Evolutionary conservation across 2,888 invertebrate genomes (phyloP).

Genomic region (Ochropacha duplaris): DNA sequence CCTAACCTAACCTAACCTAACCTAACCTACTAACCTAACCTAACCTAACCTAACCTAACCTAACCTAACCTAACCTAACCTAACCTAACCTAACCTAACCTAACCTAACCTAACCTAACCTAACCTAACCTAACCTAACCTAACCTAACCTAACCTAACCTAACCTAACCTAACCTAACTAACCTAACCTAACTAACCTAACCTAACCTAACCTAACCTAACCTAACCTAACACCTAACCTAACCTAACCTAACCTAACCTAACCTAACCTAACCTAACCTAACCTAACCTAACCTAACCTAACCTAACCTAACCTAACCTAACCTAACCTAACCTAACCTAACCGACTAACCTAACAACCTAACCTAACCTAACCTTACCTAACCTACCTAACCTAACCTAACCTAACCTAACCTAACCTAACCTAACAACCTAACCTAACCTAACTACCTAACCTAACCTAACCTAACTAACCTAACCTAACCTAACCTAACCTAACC

Average conservation of each 20-base stretch:
- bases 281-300: slow-evolving; percentile 17
- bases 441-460: slow-evolving; percentile 16
- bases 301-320: slow-evolving; percentile 14
- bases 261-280: slow-evolving; percentile 16
- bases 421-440: slow-evolving; percentile 19
- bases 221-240: slow-evolving; percentile 25
- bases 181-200: slow-evolving; percentile 10
- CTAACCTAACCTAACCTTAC: slow-evolving; percentile 16
- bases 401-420: slow-evolving; percentile 21
- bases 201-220: slow-evolving; percentile 12
- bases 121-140: slow-evolving; percentile 22
- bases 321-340: slow-evolving; percentile 15
- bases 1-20: slow-evolving; percentile 15
- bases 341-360: no score
- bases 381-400: slow-evolving; percentile 16
- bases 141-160: slow-evolving; percentile 11
- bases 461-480: slow-evolving; percentile 13
- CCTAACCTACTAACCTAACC: slow-evolving; percentile 16
- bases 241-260: slow-evolving; percentile 22
- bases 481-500: slow-evolving; percentile 21
- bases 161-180: slow-evolving; percentile 15
- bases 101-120: slow-evolving; percentile 21
- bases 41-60: slow-evolving; percentile 16
- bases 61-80: slow-evolving; percentile 19
- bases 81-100: slow-evolving; percentile 12